These are phyloP conservation scores for Tenualosa thibaudeaui DNA, from an alignment of 2,797 vertebrate species.

Conservation along the genomic window DNA sequence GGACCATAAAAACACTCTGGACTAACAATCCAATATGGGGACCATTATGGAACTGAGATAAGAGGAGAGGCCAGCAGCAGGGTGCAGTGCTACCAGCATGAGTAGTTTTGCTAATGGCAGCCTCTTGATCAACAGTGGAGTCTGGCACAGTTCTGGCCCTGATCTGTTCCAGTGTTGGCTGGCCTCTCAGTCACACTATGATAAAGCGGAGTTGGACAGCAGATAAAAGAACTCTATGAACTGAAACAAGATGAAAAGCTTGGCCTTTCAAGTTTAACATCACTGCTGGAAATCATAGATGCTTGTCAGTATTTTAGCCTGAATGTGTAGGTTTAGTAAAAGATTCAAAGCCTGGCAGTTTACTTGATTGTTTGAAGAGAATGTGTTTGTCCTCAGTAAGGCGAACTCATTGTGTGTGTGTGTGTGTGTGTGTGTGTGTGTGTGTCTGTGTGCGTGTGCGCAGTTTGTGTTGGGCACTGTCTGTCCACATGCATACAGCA, in stretches of 20 bases:
- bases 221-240: neutral
- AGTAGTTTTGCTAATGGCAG: neutral
- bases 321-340: neutral
- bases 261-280: neutral
- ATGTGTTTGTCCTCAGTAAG: neutral
- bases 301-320: neutral
- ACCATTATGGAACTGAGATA: neutral
- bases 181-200: neutral
- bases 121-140: neutral
- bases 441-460: neutral
- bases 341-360: neutral
- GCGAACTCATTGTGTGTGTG: neutral
- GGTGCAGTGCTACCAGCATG: neutral
- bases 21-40: constrained; percentile 4
- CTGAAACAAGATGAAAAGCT: neutral
- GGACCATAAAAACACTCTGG: neutral
- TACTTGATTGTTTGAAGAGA: neutral
- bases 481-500: neutral
- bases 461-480: neutral
- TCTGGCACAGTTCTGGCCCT: neutral
- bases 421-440: neutral
- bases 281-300: neutral
- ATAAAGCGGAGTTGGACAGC: neutral
- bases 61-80: neutral
- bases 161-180: neutral